A percentile compares a stretch with the other conserved stretches of the same genome.
Evolutionary conservation across 2,888 invertebrate genomes (phyloP).

Genomic region (Cephus runcator): DNA sequence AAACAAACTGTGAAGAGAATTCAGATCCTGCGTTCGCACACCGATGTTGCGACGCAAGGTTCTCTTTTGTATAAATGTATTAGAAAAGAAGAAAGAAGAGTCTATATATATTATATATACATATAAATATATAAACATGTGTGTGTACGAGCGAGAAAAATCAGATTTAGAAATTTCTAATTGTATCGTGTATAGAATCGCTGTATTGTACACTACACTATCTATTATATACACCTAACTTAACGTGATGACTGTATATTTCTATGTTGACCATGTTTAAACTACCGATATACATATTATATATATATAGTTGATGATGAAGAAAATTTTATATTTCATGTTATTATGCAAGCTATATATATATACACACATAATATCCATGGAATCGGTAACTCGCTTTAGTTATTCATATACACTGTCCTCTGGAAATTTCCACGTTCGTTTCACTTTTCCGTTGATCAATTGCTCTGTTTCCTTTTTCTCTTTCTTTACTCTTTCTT

Average conservation of each 20-base stretch:
- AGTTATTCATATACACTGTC: conserved; percentile 1
- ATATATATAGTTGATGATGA: conserved; percentile 58
- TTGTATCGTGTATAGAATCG: conserved; percentile 44
- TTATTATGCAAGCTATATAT: conserved; percentile 37
- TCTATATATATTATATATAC: conserved; percentile 22
- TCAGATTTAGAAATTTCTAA: conserved; percentile 11
- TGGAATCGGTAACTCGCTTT: neutral
- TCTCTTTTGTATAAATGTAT: conserved; percentile 49
- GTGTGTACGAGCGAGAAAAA: conserved; percentile 20
- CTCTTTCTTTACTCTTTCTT: neutral
- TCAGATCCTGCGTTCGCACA: too few relatives aligned
- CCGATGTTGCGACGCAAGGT: conserved; percentile 5
- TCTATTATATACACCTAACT: conserved; percentile 22
- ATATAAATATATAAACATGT: conserved; percentile 31
- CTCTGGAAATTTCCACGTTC: conserved; percentile 8
- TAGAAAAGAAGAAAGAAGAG: conserved; percentile 19
- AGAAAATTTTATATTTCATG: conserved; percentile 63
- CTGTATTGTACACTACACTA: conserved; percentile 34
- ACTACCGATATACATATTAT: conserved; percentile 38
- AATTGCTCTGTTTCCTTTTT: neutral
- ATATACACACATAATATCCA: neutral
- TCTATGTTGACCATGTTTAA: conserved; percentile 59
- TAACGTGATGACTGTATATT: conserved; percentile 60
- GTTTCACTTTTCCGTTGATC: neutral
- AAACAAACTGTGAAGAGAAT: neutral